phyloP scores from a whole-genome alignment of 2,113 vertebrate genomes.

The Cebus imitator region DNA sequence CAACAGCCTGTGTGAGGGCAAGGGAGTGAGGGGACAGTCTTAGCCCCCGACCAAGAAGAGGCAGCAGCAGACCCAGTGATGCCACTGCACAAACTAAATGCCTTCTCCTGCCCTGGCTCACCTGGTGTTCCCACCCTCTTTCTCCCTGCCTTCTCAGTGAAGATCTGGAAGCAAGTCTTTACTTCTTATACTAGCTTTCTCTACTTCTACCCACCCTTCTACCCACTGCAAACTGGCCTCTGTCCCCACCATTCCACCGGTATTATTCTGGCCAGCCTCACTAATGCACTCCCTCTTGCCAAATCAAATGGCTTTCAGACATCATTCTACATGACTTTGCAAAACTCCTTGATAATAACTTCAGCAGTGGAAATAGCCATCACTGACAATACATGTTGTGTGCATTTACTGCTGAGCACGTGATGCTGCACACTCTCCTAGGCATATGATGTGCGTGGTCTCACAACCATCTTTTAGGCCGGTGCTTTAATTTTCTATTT shows the following conservation, averaged over 20 bases:
- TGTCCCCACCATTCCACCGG: not conserved
- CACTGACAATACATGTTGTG: fast-evolving
- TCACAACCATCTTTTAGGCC: not conserved
- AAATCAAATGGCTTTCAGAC: not conserved
- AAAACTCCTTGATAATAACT: not conserved
- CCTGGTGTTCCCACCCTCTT: not conserved
- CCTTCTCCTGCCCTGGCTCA: not conserved
- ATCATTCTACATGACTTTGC: not conserved
- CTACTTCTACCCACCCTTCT: not conserved
- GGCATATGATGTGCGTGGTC: not conserved
- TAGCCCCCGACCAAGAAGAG: not conserved
- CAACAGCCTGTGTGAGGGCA: not conserved
- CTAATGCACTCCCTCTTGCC: not conserved
- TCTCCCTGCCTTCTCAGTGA: not conserved
- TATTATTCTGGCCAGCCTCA: not conserved
- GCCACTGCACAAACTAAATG: not conserved
- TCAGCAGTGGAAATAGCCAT: not conserved
- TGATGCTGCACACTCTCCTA: not conserved
- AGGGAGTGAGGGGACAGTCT: not conserved
- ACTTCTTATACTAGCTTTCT: not conserved
- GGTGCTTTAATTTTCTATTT: not conserved
- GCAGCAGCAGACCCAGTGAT: not conserved
- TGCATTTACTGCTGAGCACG: too few relatives aligned
- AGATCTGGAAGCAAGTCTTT: not conserved
- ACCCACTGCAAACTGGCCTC: not conserved